Base-by-base conservation (phyloP, 2,113 vertebrate species). In the Sebastes fasciatus region DNA sequence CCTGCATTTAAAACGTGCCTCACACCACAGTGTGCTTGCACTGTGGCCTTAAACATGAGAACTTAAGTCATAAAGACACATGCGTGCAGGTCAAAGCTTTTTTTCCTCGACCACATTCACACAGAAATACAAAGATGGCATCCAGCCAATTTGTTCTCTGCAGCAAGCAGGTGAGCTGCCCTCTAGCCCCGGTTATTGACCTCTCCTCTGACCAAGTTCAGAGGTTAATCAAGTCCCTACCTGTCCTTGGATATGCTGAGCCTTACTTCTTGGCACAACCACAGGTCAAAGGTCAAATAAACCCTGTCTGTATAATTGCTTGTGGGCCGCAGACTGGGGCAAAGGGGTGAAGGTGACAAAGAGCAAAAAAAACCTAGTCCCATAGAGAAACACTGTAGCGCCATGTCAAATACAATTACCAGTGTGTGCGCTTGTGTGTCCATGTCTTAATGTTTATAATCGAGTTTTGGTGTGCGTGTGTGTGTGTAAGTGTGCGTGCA, bases 151-250 rank as follows among this genome's bases (percentile, higher is more conserved):
- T 87, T 87, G 77, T 55, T 89, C 83, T 83, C 74, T 74, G 67
- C 75, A 88, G 91, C 73, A 87, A 86, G 90, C 84, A 88, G 86
- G 89, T 91, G 78, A 91, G 80, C 79, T 84, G 84, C 90, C 86
- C 91, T 82, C 61, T 65, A 77, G 87, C 84, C 84, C 77, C 51
- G 88, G 84, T 88, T 84, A 91, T 77, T 94, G 94, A 93, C 93
- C 93, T 91, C 79, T 91, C 79, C 79, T 92, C 79, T 84, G 90
- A 91, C 91, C 86, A 82, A 42, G 93, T 93, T 91, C 94, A 93
- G 89, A 91, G 91, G 93, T 93, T 94, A 95, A 94, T 94, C 92
- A 94, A 94, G 91, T 93, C 87, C 88, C 90, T 87, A 89, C 92
- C 92, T 94, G 93, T 95, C 92, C 90, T 94, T 94, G 88, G 90